Base-by-base conservation (phyloP, 2,113 vertebrate species). In the Takifugu flavidus region DNA sequence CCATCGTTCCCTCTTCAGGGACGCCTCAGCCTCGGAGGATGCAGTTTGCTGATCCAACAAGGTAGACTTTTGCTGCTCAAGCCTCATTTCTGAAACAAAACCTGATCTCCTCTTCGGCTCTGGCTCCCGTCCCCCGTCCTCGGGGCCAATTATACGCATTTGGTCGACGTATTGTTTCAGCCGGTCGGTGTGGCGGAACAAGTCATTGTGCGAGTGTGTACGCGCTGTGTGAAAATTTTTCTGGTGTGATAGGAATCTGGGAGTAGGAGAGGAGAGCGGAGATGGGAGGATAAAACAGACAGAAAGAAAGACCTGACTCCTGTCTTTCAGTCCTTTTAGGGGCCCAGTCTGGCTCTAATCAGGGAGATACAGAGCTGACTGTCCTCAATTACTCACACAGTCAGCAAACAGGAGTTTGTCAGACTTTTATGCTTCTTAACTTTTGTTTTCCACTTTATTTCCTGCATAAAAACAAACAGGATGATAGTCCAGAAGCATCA, bases 301-400 rank as follows among this genome's bases (percentile, higher is more conserved):
- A 80, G 77, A 88, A 80, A 84, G 76, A 86, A 90, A 90, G 77
- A 78, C 89, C 85, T 86, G 86, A 89, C 86, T 89, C 77, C 66
- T 88, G 72, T 73, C 77, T 91, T 89, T 90, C 73, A 75, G 72
- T 85, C 82, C 80, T 82, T 88, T 88, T 83, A 79, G 74, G 75
- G 79, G 60, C 76, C 61, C 75, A 31, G 77, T 72, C 59, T 84
- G 68, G 63, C 77, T 82, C 75, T 82, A 86, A 87, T 86, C 72
- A 81, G 69, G 70, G 64, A 83, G 75, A 72, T 62, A 47, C 67
- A 65, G 77, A 72, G 72, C 76, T 42, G 61, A 67, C 75, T 39
- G 64, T 68, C 72, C 77, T 86, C 83, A 81, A 78, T 86, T 84
- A 85, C 75, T 69, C 82, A 54, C 80, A 80, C 80, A 81, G 80